A percentile compares a stretch with the other conserved stretches of the same genome.
Conservation (phyloP, 2,888 invertebrate genomes). For the Eumacrocentrus americanus region DNA sequence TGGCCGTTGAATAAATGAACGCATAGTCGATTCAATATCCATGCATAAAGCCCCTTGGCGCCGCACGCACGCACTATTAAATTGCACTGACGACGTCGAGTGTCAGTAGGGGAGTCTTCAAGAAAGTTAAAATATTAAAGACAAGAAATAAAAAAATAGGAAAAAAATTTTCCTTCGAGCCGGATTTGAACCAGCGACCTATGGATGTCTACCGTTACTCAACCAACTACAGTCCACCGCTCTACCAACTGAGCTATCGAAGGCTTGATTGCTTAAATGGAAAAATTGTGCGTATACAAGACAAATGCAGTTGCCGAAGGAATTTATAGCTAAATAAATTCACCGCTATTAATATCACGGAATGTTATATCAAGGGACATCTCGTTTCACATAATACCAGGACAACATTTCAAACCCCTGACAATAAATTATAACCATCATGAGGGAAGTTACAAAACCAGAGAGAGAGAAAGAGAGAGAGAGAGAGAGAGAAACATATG, state of each 20-base stretch:
- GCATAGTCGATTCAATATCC: slow-evolving; percentile 16
- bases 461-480: neutral
- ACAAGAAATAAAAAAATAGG: slow-evolving; percentile 12
- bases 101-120: slow-evolving; percentile 4
- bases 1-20: slow-evolving; percentile 37
- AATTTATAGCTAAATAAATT: neutral
- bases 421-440: neutral
- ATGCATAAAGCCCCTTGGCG: slow-evolving; percentile 24
- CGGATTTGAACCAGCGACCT: slow-evolving; percentile 62
- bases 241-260: slow-evolving; percentile 63
- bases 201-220: slow-evolving; percentile 46
- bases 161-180: slow-evolving; percentile 56
- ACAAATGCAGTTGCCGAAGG: no score
- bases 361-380: neutral
- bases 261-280: slow-evolving; percentile 46
- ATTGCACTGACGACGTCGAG: neutral
- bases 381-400: neutral
- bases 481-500: neutral
- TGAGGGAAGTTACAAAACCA: neutral
- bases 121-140: slow-evolving; percentile 1
- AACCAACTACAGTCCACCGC: slow-evolving; percentile 61
- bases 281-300: no score
- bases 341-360: neutral
- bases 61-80: slow-evolving; percentile 33
- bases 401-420: neutral